Conservation (phyloP, 2,888 invertebrate species). For the Euproctis similis region DNA sequence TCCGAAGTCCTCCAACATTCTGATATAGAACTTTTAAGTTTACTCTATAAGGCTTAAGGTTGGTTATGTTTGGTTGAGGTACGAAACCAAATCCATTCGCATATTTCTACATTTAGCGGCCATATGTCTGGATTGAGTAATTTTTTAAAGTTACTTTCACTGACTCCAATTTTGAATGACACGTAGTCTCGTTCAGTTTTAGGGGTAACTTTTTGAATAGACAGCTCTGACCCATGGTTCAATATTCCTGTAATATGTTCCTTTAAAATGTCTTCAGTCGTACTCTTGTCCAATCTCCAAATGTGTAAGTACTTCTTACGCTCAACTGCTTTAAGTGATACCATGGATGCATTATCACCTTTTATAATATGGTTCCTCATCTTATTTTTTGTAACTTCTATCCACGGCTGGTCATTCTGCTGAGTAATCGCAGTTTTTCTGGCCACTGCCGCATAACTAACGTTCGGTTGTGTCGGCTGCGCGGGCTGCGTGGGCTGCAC, state of each 20-base stretch:
- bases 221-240: neutral
- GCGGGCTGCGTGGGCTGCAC: neutral
- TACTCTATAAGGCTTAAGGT: constrained; percentile 2
- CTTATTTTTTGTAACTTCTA: constrained; percentile 2
- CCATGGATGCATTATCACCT: constrained; percentile 3
- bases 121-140: constrained; percentile 4
- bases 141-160: constrained; percentile 2
- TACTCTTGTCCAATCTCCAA: too few relatives aligned
- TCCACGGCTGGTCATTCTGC: neutral
- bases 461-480: neutral
- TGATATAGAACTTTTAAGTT: neutral
- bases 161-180: constrained; percentile 4
- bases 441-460: constrained; percentile 3
- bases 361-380: constrained; percentile 1
- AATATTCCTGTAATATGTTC: constrained; percentile 4
- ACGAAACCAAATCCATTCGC: constrained; percentile 7
- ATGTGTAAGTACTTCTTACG: constrained; percentile 4
- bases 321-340: constrained; percentile 5
- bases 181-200: constrained; percentile 5
- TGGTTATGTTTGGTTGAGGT: constrained; percentile 1
- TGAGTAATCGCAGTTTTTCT: neutral
- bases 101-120: constrained; percentile 4
- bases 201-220: constrained; percentile 3
- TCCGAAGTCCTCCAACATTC: too few relatives aligned
- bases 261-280: constrained; percentile 2